Evolutionary conservation across 2,888 invertebrate species (phyloP).

Genomic region (Zhuqinia jingwanae): DNA sequence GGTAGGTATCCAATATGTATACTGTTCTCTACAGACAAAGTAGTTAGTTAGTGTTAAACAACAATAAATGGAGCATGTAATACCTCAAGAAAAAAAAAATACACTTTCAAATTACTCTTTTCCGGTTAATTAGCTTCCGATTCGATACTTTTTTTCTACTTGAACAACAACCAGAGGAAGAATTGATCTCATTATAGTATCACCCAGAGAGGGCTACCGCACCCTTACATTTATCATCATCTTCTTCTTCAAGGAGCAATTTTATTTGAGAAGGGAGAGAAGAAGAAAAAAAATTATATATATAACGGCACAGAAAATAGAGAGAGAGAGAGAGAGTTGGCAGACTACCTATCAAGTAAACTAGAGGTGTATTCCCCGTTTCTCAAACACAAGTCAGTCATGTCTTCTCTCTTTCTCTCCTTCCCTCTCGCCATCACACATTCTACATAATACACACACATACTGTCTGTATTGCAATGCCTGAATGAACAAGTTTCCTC

Average conservation of each 20-base stretch:
- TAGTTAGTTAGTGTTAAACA: background rate
- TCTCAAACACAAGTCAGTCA: background rate
- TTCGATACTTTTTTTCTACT: constrained; percentile 49
- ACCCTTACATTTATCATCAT: constrained; percentile 29
- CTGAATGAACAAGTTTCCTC: constrained; percentile 50
- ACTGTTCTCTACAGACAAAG: no score
- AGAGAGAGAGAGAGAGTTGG: background rate
- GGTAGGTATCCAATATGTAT: no score
- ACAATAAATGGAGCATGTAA: constrained; percentile 6
- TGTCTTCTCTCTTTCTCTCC: background rate
- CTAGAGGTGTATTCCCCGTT: background rate
- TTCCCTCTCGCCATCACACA: no score
- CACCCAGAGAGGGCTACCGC: constrained; percentile 41
- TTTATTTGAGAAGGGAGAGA: constrained; percentile 8
- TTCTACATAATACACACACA: background rate
- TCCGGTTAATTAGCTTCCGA: constrained; percentile 54
- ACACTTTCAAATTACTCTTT: constrained; percentile 42
- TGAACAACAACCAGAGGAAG: background rate
- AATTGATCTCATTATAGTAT: constrained; percentile 61
- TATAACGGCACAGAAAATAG: background rate
- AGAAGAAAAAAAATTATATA: constrained; percentile 2
- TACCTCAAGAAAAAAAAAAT: constrained; percentile 4
- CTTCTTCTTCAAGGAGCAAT: constrained; percentile 20
- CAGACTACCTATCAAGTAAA: background rate
- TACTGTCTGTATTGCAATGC: constrained; percentile 7